Conservation (phyloP, 2,797 vertebrate genomes). For the Enteromius radiatus region DNA sequence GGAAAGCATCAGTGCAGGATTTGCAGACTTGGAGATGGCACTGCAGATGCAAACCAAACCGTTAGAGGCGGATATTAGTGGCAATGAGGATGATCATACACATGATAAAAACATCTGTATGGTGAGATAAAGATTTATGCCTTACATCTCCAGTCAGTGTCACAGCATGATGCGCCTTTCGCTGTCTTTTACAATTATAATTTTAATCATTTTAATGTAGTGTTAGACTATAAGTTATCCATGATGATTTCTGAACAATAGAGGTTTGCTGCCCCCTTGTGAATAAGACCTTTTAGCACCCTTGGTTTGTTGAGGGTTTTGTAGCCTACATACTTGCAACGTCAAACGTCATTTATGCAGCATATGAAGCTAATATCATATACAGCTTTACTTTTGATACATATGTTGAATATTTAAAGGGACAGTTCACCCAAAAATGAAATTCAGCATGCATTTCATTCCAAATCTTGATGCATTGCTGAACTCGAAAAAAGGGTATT, state of each 20-base stretch:
- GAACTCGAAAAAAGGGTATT: not conserved
- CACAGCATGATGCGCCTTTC: not conserved
- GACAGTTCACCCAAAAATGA: not conserved
- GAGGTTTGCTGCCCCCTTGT: conserved; percentile 51
- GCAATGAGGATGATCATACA: not conserved
- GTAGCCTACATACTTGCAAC: not conserved
- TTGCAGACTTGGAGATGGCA: conserved; percentile 27
- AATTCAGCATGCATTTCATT: not conserved
- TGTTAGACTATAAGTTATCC: not conserved
- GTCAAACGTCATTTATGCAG: not conserved
- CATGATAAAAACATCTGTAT: not conserved
- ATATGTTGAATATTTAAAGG: not conserved
- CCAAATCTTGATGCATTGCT: not conserved
- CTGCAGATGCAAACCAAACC: conserved; percentile 46
- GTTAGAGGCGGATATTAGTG: not conserved
- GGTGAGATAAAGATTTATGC: not conserved
- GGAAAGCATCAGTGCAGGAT: conserved; percentile 64
- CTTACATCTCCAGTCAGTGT: not conserved
- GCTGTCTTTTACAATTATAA: not conserved
- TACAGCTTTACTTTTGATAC: not conserved
- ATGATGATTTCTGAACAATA: not conserved
- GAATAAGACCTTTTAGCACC: not conserved
- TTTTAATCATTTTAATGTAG: not conserved
- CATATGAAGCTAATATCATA: not conserved
- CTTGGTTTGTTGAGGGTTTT: not conserved